These are phyloP conservation scores for Chinchilla lanigera DNA, from an alignment of 2,113 vertebrate genomes.

Conservation along the genomic window DNA sequence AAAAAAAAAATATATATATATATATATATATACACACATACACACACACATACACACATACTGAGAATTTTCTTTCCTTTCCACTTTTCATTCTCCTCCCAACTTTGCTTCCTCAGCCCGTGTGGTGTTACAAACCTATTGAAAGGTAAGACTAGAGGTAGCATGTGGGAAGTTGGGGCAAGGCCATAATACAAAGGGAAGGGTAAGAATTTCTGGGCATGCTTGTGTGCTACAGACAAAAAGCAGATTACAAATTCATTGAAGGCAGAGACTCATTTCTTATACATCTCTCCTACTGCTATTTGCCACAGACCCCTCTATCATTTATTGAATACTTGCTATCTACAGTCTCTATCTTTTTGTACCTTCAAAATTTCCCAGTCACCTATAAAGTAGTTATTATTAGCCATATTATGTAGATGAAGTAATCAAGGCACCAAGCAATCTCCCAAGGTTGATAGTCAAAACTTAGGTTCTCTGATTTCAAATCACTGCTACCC, in stretches of 20 bases:
- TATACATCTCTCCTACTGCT: neutral
- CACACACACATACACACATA: neutral
- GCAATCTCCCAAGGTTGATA: neutral
- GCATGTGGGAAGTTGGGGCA: neutral
- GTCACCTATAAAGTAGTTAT: neutral
- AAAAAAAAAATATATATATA: too few species aligned
- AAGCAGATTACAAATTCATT: neutral
- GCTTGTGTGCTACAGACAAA: neutral
- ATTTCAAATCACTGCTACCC: neutral
- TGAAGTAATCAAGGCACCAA: neutral
- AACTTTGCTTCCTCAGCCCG: neutral
- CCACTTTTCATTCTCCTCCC: neutral
- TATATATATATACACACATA: too few species aligned
- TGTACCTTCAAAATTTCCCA: neutral
- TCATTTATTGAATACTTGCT: neutral
- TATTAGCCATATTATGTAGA: neutral
- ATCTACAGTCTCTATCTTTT: neutral
- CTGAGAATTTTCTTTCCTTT: neutral
- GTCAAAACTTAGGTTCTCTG: neutral
- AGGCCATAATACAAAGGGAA: neutral
- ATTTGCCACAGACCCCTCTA: neutral
- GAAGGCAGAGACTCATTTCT: neutral
- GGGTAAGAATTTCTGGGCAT: neutral
- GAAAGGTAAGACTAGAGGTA: neutral
- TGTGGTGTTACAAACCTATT: neutral